Conservation (phyloP, 2,113 vertebrate genomes). For the Ceyx margarethae region DNA sequence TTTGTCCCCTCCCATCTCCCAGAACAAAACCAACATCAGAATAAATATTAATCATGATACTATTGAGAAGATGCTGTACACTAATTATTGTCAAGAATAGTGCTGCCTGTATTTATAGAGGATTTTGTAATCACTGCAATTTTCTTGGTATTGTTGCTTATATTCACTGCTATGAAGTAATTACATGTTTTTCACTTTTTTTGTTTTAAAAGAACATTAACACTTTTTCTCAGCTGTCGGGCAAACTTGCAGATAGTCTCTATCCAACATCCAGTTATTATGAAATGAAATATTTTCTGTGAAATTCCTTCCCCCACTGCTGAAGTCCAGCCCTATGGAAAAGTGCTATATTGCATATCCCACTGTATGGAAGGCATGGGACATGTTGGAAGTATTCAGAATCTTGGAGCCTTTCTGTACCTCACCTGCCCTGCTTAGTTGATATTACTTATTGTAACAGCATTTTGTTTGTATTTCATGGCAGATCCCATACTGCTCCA, state of each 20-base stretch:
- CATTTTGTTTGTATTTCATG: neutral
- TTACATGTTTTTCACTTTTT: slow-evolving; percentile 19
- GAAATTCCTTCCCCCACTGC: neutral
- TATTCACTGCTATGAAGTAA: slow-evolving; percentile 52
- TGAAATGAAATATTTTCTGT: neutral
- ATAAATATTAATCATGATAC: slow-evolving; percentile 59
- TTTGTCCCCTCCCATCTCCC: neutral
- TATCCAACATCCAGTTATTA: neutral
- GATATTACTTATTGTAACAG: neutral
- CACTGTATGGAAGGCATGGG: neutral
- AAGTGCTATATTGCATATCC: neutral
- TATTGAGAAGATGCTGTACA: slow-evolving; percentile 26
- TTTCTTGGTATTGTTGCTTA: slow-evolving; percentile 64
- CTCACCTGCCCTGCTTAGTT: neutral
- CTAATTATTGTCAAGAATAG: slow-evolving; percentile 56
- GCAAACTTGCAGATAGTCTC: neutral
- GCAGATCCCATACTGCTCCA: neutral
- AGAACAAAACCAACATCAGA: slow-evolving; percentile 36
- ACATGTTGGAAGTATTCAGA: neutral
- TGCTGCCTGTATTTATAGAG: slow-evolving; percentile 51
- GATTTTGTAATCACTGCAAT: slow-evolving; percentile 67
- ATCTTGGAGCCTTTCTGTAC: neutral
- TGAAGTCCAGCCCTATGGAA: neutral
- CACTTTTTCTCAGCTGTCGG: neutral
- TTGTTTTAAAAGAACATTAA: slow-evolving; percentile 33